Percentiles rank a stretch among this genome's conserved stretches.
Evolutionary conservation across 2,113 vertebrate genomes (phyloP).

Genomic region (Solea senegalensis): DNA sequence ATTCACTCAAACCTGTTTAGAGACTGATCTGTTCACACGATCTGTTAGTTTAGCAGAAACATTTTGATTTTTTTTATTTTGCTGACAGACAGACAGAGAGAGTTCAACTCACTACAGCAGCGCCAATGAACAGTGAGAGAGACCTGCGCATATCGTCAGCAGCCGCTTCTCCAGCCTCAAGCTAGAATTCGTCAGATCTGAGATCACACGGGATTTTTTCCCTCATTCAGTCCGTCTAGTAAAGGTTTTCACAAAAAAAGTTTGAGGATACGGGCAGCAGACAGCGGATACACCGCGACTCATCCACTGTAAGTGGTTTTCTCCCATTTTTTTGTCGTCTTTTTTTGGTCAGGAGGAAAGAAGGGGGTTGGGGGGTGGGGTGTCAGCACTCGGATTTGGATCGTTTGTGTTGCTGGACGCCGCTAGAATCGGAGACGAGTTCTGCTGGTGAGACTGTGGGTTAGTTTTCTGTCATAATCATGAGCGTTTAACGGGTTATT

Average conservation of each 20-base stretch:
- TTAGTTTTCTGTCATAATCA: slow-evolving; percentile 55
- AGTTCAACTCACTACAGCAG: slow-evolving; percentile 87
- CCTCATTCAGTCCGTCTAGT: slow-evolving; percentile 65
- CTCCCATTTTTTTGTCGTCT: slow-evolving; percentile 42
- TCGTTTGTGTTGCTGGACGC: slow-evolving; percentile 56
- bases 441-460: slow-evolving; percentile 41
- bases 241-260: slow-evolving; percentile 76
- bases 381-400: slow-evolving; percentile 51
- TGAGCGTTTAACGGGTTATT: slow-evolving; percentile 16
- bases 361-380: slow-evolving; percentile 32
- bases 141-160: slow-evolving; percentile 86
- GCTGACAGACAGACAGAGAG: slow-evolving; percentile 78
- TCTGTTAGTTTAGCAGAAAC: slow-evolving; percentile 72
- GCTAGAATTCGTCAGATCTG: slow-evolving; percentile 82
- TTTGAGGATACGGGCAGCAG: slow-evolving; percentile 70
- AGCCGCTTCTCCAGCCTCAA: slow-evolving; percentile 81
- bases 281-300: slow-evolving; percentile 53
- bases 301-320: slow-evolving; percentile 74
- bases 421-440: slow-evolving; percentile 58
- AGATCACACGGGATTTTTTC: slow-evolving; percentile 79
- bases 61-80: slow-evolving; percentile 38
- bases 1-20: slow-evolving; percentile 73
- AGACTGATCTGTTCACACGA: slow-evolving; percentile 67
- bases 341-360: slow-evolving; percentile 30
- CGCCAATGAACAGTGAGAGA: slow-evolving; percentile 85